Evolutionary conservation across 23 tunicate species (phyloP).

Genomic region (Corella eumyota): DNA sequence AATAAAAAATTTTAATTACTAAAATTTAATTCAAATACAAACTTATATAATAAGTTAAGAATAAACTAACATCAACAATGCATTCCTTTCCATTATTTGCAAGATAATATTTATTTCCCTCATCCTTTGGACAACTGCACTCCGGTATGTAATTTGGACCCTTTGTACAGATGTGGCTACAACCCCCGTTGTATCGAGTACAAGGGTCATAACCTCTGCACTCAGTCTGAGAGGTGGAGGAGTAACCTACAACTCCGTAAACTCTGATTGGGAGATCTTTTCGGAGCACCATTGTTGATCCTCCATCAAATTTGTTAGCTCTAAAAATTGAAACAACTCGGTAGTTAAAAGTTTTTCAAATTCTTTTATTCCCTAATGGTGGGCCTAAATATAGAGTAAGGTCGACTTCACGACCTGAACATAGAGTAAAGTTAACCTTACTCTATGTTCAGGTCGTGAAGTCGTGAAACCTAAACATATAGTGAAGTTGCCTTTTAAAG

Average conservation of each 20-base stretch:
- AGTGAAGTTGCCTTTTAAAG: too few relatives aligned
- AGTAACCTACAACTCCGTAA: conserved; percentile 37
- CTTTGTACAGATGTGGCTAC: conserved; percentile 64
- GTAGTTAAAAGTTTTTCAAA: too few relatives aligned
- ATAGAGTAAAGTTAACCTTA: too few relatives aligned
- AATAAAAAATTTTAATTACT: too few relatives aligned
- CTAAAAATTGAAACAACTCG: too few relatives aligned
- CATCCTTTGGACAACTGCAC: conserved; percentile 65
- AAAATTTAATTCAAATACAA: too few relatives aligned
- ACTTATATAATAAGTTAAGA: conserved; percentile 26
- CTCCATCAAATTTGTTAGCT: conserved; percentile 56
- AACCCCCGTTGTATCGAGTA: conserved; percentile 80
- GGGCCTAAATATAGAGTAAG: too few relatives aligned
- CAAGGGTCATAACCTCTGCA: conserved; percentile 70
- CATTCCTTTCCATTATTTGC: conserved; percentile 74
- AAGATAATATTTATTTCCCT: conserved; percentile 51
- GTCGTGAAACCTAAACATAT: too few relatives aligned
- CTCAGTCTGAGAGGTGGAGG: conserved; percentile 26
- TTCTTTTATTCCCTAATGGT: too few relatives aligned
- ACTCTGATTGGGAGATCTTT: conserved; percentile 14
- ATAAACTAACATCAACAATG: conserved; percentile 40
- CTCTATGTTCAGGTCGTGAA: too few relatives aligned
- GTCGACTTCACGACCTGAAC: too few relatives aligned
- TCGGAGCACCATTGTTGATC: conserved; percentile 24
- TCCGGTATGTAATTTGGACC: conserved; percentile 50